Evolutionary conservation across 1,140 invertebrate species (phyloP).

Genomic region (Achroia grisella): DNA sequence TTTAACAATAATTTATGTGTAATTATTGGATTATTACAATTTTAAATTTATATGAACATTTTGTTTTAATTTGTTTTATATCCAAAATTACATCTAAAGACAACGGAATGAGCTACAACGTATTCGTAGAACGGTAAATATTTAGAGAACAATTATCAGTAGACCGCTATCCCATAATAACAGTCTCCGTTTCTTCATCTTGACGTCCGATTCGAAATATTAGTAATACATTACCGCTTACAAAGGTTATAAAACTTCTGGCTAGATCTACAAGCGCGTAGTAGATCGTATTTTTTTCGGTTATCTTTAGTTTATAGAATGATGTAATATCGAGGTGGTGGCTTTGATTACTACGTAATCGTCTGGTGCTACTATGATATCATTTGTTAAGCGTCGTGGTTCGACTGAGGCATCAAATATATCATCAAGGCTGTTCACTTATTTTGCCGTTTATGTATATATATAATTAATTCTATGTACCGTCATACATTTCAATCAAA

Average conservation of each 20-base stretch:
- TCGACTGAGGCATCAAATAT: conserved; percentile 37
- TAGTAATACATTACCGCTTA: conserved; percentile 19
- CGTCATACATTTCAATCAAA: not conserved
- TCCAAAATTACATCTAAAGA: conserved; percentile 7
- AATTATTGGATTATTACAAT: too few species aligned
- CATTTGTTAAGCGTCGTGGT: conserved; percentile 49
- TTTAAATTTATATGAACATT: too few species aligned
- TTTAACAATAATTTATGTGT: too few species aligned
- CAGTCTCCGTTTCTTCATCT: conserved; percentile 20
- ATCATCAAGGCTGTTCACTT: conserved; percentile 28
- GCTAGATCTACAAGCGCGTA: not conserved
- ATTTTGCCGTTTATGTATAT: not conserved
- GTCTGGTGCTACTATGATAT: conserved; percentile 51
- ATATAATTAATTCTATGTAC: not conserved
- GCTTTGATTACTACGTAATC: conserved; percentile 58
- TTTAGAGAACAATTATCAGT: conserved; percentile 63
- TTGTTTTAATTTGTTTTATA: too few species aligned
- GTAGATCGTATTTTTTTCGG: not conserved
- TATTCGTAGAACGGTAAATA: conserved; percentile 53
- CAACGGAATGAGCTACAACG: conserved; percentile 34
- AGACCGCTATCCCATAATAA: conserved; percentile 41
- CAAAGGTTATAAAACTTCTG: not conserved
- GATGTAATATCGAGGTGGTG: conserved; percentile 14
- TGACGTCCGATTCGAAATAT: not conserved
- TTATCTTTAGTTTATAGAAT: not conserved